A percentile compares a stretch with the other conserved stretches of the same genome.
phyloP scores from a whole-genome alignment of 2,113 vertebrate genomes.

The Gnathonemus echidnorhynchus region DNA sequence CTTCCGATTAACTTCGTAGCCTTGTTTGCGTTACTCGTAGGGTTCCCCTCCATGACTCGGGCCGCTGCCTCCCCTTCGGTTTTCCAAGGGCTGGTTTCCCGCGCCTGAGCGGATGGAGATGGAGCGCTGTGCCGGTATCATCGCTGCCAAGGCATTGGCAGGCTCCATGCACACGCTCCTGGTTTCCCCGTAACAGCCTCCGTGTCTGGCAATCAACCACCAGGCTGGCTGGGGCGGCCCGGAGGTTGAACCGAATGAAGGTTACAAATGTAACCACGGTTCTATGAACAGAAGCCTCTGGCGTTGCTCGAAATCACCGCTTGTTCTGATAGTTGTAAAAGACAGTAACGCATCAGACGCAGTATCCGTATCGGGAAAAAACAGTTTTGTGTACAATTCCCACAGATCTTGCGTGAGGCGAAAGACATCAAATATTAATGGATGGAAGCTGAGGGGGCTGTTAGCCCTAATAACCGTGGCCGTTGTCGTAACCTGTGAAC shows the following conservation, averaged over 20 bases:
- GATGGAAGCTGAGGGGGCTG: not conserved
- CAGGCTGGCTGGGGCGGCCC: not conserved
- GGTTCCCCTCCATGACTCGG: not conserved
- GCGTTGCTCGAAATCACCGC: constrained; percentile 1
- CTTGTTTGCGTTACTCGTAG: not conserved
- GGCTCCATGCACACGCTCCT: not conserved
- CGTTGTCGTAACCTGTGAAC: constrained; percentile 13
- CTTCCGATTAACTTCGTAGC: not conserved
- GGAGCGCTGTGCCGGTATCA: not conserved
- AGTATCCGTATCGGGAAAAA: not conserved
- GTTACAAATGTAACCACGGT: constrained; percentile 14
- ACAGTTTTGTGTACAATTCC: constrained; percentile 15
- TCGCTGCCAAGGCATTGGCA: not conserved
- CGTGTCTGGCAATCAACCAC: constrained; percentile 12
- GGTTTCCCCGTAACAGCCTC: not conserved
- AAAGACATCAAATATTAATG: constrained; percentile 15
- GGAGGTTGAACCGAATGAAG: constrained; percentile 9
- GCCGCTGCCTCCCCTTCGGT: not conserved
- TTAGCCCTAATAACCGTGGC: constrained; percentile 2
- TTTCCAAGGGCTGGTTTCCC: not conserved
- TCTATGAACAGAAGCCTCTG: constrained; percentile 11
- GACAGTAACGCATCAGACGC: not conserved
- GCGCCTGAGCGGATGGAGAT: not conserved
- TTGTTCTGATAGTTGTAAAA: constrained; percentile 8
- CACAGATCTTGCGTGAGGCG: constrained; percentile 8